Percentiles rank a stretch among this genome's conserved stretches.
These are phyloP conservation scores for Mesorhabditis spiculigera DNA, from an alignment of 2,888 invertebrate species.

Conservation along the genomic window DNA sequence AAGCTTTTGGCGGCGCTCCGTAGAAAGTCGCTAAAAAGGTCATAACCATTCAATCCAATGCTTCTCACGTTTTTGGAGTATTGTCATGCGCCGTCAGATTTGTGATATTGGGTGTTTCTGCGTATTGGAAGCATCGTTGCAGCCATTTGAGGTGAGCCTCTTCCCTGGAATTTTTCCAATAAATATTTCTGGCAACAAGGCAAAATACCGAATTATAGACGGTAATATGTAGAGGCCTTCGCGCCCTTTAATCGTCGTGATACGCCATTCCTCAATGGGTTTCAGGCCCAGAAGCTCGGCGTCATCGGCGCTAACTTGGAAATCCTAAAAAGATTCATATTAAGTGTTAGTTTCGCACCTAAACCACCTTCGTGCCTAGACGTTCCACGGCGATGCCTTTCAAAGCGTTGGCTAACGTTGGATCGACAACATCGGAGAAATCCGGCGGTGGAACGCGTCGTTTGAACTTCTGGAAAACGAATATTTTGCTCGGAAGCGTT, in stretches of 20 bases:
- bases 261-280: slow-evolving; percentile 30
- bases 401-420: neutral
- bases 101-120: slow-evolving; percentile 59
- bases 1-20: slow-evolving; percentile 64
- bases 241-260: slow-evolving; percentile 30
- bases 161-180: slow-evolving; percentile 31
- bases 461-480: slow-evolving; percentile 76
- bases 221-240: slow-evolving; percentile 44
- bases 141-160: slow-evolving; percentile 59
- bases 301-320: neutral
- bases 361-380: neutral
- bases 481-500: no score
- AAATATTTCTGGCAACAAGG: neutral
- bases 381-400: neutral
- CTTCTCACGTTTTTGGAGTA: slow-evolving; percentile 18
- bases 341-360: neutral
- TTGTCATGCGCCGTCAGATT: slow-evolving; percentile 60
- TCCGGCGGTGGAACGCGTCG: slow-evolving; percentile 70
- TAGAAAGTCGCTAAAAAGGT: slow-evolving; percentile 22
- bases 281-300: slow-evolving; percentile 19
- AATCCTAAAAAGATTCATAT: neutral
- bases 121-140: slow-evolving; percentile 58
- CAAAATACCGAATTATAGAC: slow-evolving; percentile 21
- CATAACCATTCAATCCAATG: neutral
- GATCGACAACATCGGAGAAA: slow-evolving; percentile 68